These are phyloP conservation scores for Lontra canadensis DNA, from an alignment of 2,113 vertebrate species.

Conservation along the genomic window DNA sequence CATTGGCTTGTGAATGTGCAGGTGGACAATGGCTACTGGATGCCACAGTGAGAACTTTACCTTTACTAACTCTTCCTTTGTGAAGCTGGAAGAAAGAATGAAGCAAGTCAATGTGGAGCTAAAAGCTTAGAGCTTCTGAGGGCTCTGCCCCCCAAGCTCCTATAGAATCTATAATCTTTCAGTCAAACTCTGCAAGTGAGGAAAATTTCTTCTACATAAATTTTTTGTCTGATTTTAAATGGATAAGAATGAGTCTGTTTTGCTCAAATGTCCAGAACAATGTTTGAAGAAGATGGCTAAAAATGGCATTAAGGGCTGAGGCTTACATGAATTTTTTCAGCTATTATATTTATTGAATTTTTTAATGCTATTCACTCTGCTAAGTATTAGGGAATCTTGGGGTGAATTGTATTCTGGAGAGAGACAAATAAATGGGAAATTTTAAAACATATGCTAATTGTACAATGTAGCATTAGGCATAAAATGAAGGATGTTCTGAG, in stretches of 20 bases:
- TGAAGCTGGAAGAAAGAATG: not conserved
- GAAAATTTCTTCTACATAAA: conserved; percentile 62
- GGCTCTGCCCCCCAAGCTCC: not conserved
- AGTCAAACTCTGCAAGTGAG: not conserved
- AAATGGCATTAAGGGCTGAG: not conserved
- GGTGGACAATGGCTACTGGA: not conserved
- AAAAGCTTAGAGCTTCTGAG: not conserved
- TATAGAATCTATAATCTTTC: not conserved
- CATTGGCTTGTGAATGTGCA: not conserved
- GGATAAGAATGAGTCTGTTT: conserved; percentile 12
- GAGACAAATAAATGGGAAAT: not conserved
- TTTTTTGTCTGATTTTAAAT: conserved; percentile 40
- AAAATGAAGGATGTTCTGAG: not conserved
- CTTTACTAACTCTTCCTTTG: not conserved
- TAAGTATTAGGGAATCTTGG: not conserved
- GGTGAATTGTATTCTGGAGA: not conserved
- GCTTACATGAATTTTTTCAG: not conserved
- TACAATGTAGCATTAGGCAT: not conserved
- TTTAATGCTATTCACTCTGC: not conserved
- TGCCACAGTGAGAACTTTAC: not conserved
- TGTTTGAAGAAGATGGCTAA: not conserved
- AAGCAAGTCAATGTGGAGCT: not conserved
- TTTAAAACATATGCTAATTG: not conserved
- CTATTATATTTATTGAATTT: not conserved
- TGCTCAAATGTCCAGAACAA: not conserved